phyloP scores from a whole-genome alignment of 2,888 invertebrate genomes.

The Napeogenes inachia region DNA sequence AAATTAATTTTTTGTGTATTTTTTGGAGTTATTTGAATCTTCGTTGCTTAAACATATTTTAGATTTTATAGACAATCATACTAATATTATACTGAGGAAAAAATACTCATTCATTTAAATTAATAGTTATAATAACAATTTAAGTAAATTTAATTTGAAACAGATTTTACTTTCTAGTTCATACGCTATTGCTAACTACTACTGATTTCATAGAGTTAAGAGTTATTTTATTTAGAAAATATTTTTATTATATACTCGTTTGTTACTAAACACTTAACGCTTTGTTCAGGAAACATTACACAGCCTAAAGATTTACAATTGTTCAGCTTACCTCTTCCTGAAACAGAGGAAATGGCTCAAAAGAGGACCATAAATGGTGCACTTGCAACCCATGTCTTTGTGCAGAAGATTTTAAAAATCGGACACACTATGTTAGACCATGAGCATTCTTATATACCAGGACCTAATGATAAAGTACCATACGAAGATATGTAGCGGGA shows the following conservation, averaged over 20 bases:
- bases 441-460: slow-evolving; percentile 22
- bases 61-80: too few species aligned
- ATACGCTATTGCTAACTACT: too few species aligned
- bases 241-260: neutral
- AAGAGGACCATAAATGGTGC: slow-evolving; percentile 48
- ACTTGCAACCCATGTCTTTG: slow-evolving; percentile 40
- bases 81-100: too few species aligned
- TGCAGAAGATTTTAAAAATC: slow-evolving; percentile 45
- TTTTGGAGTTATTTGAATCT: too few species aligned
- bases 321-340: slow-evolving; percentile 30
- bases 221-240: too few species aligned
- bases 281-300: slow-evolving; percentile 39
- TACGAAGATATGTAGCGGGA: neutral
- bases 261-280: neutral
- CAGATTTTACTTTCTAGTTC: too few species aligned
- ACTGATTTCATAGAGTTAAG: too few species aligned
- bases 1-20: too few species aligned
- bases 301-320: slow-evolving; percentile 40
- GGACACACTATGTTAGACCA: slow-evolving; percentile 40
- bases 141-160: too few species aligned
- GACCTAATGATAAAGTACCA: slow-evolving; percentile 1
- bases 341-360: slow-evolving; percentile 24
- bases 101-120: too few species aligned
- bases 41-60: too few species aligned
- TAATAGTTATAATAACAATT: too few species aligned